These are phyloP conservation scores for Drosophila atroscutellata DNA, from an alignment of 2,888 invertebrate species.

Conservation along the genomic window DNA sequence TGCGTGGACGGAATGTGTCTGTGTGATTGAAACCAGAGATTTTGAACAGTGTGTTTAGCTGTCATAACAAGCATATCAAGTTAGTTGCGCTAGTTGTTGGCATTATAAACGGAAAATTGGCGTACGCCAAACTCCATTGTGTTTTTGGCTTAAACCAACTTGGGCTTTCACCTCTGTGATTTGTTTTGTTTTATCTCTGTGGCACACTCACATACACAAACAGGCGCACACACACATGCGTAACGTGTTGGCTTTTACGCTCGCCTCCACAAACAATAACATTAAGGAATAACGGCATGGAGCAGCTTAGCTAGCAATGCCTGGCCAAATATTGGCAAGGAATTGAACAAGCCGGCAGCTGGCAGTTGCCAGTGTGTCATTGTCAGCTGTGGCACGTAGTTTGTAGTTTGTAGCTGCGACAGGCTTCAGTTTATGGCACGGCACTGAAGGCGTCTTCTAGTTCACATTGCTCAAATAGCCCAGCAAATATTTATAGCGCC, in stretches of 20 bases:
- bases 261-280: conserved; percentile 43
- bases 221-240: background rate
- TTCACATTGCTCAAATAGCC: conserved; percentile 5
- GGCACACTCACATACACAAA: conserved; percentile 14
- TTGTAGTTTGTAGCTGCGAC: conserved; percentile 26
- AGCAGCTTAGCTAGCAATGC: conserved; percentile 1
- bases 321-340: conserved; percentile 47
- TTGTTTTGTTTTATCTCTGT: conserved; percentile 66
- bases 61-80: conserved; percentile 31
- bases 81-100: conserved; percentile 21
- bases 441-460: conserved; percentile 6
- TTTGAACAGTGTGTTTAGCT: conserved; percentile 13
- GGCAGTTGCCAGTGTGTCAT: conserved; percentile 18
- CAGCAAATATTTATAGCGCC: conserved; percentile 8
- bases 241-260: conserved; percentile 66
- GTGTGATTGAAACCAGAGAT: background rate
- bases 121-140: conserved; percentile 43
- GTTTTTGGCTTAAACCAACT: conserved; percentile 48
- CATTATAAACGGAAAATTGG: conserved; percentile 23
- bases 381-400: conserved; percentile 41
- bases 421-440: conserved; percentile 31
- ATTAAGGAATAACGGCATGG: conserved; percentile 23
- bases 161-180: conserved; percentile 69
- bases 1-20: background rate
- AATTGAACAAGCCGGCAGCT: conserved; percentile 17